Evolutionary conservation across 2,113 vertebrate genomes (phyloP).

Genomic region (Rhegmatorhina hoffmannsi): DNA sequence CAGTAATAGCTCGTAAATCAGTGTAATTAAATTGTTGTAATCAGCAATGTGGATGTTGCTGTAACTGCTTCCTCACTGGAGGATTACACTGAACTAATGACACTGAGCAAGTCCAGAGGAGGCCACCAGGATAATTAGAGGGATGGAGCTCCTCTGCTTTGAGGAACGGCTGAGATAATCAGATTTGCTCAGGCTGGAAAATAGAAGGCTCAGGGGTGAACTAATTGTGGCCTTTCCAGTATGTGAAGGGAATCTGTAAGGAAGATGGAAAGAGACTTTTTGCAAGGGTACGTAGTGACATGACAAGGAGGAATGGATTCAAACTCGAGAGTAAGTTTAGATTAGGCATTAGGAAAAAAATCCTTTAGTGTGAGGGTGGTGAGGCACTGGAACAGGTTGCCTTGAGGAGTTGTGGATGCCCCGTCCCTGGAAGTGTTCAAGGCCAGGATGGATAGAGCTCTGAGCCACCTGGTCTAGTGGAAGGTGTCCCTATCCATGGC

Average conservation of each 20-base stretch:
- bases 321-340: background rate
- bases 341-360: background rate
- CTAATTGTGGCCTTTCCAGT: background rate
- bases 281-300: background rate
- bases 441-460: background rate
- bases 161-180: background rate
- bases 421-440: background rate
- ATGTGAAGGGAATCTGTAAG: background rate
- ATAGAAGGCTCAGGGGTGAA: background rate
- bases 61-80: background rate
- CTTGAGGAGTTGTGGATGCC: background rate
- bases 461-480: background rate
- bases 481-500: background rate
- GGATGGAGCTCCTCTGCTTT: background rate
- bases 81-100: background rate
- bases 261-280: background rate
- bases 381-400: background rate
- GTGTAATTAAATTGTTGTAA: background rate
- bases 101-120: background rate
- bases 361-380: background rate
- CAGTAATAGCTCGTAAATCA: background rate
- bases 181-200: background rate
- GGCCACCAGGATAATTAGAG: background rate
- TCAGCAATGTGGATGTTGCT: background rate
- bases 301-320: background rate